Percentiles rank a stretch among this genome's conserved stretches.
phyloP scores from a whole-genome alignment of 2,888 invertebrate genomes.

The Gnatocerus cornutus region DNA sequence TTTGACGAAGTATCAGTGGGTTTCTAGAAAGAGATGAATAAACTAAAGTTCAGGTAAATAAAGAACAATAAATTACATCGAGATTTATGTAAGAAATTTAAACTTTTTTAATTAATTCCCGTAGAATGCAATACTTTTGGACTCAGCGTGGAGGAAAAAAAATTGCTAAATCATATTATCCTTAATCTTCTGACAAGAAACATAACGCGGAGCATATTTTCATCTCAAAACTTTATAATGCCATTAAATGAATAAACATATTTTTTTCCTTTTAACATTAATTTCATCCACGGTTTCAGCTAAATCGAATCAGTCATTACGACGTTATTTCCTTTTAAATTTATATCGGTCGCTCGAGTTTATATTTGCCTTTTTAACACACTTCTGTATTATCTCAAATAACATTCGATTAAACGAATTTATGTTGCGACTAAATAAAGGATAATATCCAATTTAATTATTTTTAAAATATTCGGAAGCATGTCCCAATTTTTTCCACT shows the following conservation, averaged over 20 bases:
- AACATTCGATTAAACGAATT: slow-evolving; percentile 45
- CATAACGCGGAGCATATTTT: slow-evolving; percentile 44
- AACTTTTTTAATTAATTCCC: slow-evolving; percentile 66
- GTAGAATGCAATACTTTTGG: slow-evolving; percentile 50
- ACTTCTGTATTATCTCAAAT: slow-evolving; percentile 26
- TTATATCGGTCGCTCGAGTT: slow-evolving; percentile 20
- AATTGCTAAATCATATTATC: slow-evolving; percentile 48
- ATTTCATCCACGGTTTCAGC: slow-evolving; percentile 36
- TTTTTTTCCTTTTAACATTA: slow-evolving; percentile 36
- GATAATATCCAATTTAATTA: slow-evolving; percentile 55
- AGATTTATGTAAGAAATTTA: slow-evolving; percentile 64
- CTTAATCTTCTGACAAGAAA: slow-evolving; percentile 47
- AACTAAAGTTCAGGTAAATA: slow-evolving; percentile 60
- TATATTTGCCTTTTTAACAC: slow-evolving; percentile 22
- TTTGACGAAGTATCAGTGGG: slow-evolving; percentile 37
- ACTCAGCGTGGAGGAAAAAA: slow-evolving; percentile 44
- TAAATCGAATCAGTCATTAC: slow-evolving; percentile 35
- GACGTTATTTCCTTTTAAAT: slow-evolving; percentile 29
- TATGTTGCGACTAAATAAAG: slow-evolving; percentile 43
- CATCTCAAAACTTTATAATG: slow-evolving; percentile 45
- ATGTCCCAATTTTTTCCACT: slow-evolving; percentile 54
- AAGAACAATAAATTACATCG: slow-evolving; percentile 63
- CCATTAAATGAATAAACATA: slow-evolving; percentile 45
- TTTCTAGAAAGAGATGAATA: slow-evolving; percentile 44
- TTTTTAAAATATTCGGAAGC: slow-evolving; percentile 57